Conservation (phyloP, 2,113 vertebrate genomes). For the Aldabrachelys gigantea region DNA sequence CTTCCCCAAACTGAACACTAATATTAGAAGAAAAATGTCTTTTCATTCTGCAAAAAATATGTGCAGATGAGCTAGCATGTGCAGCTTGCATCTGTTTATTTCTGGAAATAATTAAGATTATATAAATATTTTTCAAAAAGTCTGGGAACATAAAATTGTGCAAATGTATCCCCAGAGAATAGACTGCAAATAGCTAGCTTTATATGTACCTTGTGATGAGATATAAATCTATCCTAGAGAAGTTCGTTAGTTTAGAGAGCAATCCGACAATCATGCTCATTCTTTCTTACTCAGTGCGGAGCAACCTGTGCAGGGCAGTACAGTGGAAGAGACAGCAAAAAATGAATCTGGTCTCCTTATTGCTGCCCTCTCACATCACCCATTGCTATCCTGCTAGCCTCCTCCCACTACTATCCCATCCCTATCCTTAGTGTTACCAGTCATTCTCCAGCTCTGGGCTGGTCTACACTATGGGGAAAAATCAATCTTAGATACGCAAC, state of each 20-base stretch:
- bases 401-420: not conserved
- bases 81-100: not conserved
- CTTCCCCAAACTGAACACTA: not conserved
- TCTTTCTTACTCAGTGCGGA: not conserved
- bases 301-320: not conserved
- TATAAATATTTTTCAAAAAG: not conserved
- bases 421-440: not conserved
- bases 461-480: too few species aligned
- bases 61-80: not conserved
- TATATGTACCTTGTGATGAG: not conserved
- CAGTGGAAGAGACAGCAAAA: not conserved
- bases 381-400: not conserved
- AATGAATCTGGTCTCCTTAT: fast-evolving
- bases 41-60: not conserved
- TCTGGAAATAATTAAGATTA: not conserved
- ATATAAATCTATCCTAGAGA: not conserved
- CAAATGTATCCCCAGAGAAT: not conserved
- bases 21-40: not conserved
- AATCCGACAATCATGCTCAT: not conserved
- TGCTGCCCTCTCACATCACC: not conserved
- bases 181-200: not conserved
- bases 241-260: not conserved
- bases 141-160: not conserved
- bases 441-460: not conserved
- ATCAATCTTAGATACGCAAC: too few species aligned